Evolutionary conservation across 2,888 invertebrate genomes (phyloP).

Genomic region (Cosmia pyralina): DNA sequence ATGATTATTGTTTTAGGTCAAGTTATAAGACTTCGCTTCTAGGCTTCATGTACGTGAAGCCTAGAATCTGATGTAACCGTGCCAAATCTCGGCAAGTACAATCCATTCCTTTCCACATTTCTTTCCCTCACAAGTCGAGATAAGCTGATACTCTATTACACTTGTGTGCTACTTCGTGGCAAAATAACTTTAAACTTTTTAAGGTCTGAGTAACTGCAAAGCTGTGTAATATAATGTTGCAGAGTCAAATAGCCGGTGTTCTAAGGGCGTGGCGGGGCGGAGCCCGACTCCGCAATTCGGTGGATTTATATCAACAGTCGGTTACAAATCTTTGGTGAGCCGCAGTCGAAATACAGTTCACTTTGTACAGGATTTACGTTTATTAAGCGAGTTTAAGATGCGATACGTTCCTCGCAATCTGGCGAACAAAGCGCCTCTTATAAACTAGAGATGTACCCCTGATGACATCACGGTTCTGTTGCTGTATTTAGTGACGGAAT

Average conservation of each 20-base stretch:
- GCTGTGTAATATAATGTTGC: conserved; percentile 59
- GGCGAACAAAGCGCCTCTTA: conserved; percentile 49
- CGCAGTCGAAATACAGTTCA: conserved; percentile 81
- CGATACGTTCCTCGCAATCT: conserved; percentile 63
- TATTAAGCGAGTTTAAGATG: conserved; percentile 79
- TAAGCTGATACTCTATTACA: conserved; percentile 62
- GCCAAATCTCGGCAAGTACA: conserved; percentile 18
- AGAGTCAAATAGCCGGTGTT: conserved; percentile 60
- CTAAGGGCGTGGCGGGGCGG: conserved; percentile 66
- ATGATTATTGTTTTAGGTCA: neutral
- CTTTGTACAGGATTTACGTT: conserved; percentile 83
- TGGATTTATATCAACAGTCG: conserved; percentile 74
- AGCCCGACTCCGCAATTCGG: conserved; percentile 65
- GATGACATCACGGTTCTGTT: conserved; percentile 24
- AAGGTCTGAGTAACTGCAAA: conserved; percentile 65
- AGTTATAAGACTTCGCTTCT: too few species aligned
- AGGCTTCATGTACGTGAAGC: neutral
- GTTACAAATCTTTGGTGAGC: conserved; percentile 86
- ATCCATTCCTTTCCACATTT: conserved; percentile 34
- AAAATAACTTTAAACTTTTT: conserved; percentile 67
- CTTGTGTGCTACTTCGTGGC: conserved; percentile 56
- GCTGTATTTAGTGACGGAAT: conserved; percentile 1
- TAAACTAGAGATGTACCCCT: conserved; percentile 12
- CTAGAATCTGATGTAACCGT: conserved; percentile 2
- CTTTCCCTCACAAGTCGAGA: conserved; percentile 47